Conservation (phyloP, 2,888 invertebrate species). For the Drosophila lacicola region DNA sequence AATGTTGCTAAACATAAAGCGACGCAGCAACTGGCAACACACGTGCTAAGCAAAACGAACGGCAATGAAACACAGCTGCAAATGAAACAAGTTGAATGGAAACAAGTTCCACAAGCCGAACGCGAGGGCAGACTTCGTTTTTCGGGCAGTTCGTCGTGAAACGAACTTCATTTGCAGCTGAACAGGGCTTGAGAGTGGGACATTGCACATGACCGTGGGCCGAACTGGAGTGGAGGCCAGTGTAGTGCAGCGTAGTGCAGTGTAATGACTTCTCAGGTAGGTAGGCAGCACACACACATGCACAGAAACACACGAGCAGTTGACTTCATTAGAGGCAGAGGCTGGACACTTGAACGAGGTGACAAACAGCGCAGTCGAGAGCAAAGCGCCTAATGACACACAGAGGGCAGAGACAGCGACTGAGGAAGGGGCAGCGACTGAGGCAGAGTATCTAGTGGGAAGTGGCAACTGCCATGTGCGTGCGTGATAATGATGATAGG, state of each 20-base stretch:
- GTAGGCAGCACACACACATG: no score
- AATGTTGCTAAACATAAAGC: constrained; percentile 48
- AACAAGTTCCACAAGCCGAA: constrained; percentile 54
- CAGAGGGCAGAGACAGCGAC: constrained; percentile 13
- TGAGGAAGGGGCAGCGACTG: background rate
- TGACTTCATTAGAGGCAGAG: constrained; percentile 72
- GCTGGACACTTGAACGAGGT: constrained; percentile 68
- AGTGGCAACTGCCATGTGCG: constrained; percentile 31
- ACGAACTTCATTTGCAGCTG: constrained; percentile 45
- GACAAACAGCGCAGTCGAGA: constrained; percentile 61
- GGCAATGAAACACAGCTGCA: constrained; percentile 36
- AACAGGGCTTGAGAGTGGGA: constrained; percentile 17
- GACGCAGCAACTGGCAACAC: constrained; percentile 10
- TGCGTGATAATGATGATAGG: constrained; percentile 73
- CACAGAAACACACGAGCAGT: constrained; percentile 35
- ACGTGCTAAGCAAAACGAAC: constrained; percentile 34
- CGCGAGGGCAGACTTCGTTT: constrained; percentile 22
- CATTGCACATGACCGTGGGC: constrained; percentile 47
- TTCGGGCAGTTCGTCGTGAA: constrained; percentile 31
- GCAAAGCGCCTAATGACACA: constrained; percentile 71
- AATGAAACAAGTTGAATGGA: constrained; percentile 21
- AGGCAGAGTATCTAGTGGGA: constrained; percentile 3
- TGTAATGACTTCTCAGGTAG: constrained; percentile 53
- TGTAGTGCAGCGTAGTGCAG: constrained; percentile 3
- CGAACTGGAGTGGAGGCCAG: constrained; percentile 22